phyloP scores from a whole-genome alignment of 2,113 vertebrate genomes.

The Nansenia antarctica region DNA sequence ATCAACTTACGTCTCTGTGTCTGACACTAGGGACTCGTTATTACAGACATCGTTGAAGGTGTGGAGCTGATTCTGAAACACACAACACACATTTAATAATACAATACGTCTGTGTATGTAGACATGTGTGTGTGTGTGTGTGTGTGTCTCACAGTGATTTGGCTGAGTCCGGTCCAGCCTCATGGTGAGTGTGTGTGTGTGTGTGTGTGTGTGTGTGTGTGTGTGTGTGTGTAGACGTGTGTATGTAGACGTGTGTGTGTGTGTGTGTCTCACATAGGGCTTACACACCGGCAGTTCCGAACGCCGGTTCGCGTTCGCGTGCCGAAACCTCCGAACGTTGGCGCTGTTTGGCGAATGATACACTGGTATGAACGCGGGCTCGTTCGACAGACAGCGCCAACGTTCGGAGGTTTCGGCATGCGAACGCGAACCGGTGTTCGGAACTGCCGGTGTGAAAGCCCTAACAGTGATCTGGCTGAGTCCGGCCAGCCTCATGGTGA shows the following conservation, averaged over 20 bases:
- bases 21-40: slow-evolving; percentile 98
- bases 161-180: background rate
- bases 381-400: no score
- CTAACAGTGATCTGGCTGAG: no score
- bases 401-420: no score
- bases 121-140: background rate
- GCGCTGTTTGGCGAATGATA: no score
- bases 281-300: no score
- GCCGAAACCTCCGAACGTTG: no score
- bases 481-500: no score
- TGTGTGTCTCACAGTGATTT: background rate
- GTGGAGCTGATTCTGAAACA: slow-evolving; percentile 93
- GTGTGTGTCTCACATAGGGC: slow-evolving; percentile 78
- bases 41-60: slow-evolving; percentile 99
- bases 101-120: background rate
- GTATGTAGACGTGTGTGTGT: background rate
- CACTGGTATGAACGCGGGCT: no score
- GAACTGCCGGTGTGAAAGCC: no score
- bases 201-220: background rate
- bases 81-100: background rate
- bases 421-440: no score
- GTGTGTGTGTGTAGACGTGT: background rate
- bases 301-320: no score
- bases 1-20: slow-evolving; percentile 96
- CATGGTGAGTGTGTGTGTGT: background rate